These are phyloP conservation scores for Drosophila chauvacae DNA, from an alignment of 1,140 invertebrate genomes.

Conservation along the genomic window DNA sequence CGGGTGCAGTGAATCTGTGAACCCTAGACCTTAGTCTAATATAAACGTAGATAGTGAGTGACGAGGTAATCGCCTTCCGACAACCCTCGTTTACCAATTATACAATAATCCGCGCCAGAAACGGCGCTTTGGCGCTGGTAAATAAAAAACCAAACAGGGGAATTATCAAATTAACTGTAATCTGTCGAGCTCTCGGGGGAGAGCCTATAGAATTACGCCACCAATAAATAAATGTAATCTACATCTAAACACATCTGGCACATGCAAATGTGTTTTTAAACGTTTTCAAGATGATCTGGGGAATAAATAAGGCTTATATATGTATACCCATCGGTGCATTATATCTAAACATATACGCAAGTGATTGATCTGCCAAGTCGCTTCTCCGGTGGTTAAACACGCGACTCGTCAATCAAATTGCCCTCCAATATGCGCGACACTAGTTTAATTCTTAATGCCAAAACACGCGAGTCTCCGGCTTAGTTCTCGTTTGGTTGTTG, in stretches of 20 bases:
- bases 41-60: constrained; percentile 3
- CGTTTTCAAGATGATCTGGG: constrained; percentile 3
- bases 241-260: constrained; percentile 15
- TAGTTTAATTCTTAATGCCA: constrained; percentile 55
- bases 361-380: constrained; percentile 18
- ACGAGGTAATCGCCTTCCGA: constrained; percentile 10
- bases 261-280: constrained; percentile 33
- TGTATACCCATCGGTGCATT: background rate
- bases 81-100: constrained; percentile 12
- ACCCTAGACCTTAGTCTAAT: background rate
- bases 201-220: constrained; percentile 23
- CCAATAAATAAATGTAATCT: constrained; percentile 51
- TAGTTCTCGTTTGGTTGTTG: constrained; percentile 54
- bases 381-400: constrained; percentile 33
- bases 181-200: constrained; percentile 4
- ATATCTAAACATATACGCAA: constrained; percentile 1
- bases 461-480: constrained; percentile 57
- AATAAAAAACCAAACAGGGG: constrained; percentile 18
- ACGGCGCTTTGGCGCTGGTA: constrained; percentile 1
- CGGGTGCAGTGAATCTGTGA: background rate
- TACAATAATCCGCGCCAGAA: constrained; percentile 7
- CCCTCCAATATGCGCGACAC: constrained; percentile 52
- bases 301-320: background rate
- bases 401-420: constrained; percentile 67
- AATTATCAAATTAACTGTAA: constrained; percentile 38